These are phyloP conservation scores for Cremastinae sp. DNA, from an alignment of 2,888 invertebrate species.

Conservation along the genomic window DNA sequence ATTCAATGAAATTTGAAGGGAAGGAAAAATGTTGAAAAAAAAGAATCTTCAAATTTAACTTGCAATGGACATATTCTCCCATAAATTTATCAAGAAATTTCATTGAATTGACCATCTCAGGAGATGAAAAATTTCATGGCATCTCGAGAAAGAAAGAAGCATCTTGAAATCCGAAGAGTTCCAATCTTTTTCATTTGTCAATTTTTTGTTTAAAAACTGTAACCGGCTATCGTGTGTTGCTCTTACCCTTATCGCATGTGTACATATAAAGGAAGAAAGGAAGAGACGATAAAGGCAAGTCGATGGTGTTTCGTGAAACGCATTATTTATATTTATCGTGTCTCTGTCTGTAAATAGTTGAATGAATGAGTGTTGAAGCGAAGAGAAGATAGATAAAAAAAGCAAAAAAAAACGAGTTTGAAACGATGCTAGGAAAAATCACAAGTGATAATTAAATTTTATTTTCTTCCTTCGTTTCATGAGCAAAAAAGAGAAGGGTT, in stretches of 20 bases:
- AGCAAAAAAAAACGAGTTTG: neutral
- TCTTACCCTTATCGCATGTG: slow-evolving; percentile 42
- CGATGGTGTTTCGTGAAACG: slow-evolving; percentile 29
- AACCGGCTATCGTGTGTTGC: slow-evolving; percentile 30
- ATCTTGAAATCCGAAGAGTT: neutral
- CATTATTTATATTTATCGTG: slow-evolving; percentile 49
- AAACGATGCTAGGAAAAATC: slow-evolving; percentile 8
- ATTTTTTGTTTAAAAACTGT: slow-evolving; percentile 13
- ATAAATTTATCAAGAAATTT: too few species aligned
- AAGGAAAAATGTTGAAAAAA: neutral
- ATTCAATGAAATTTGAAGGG: neutral
- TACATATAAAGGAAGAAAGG: slow-evolving; percentile 45
- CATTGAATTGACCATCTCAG: too few species aligned
- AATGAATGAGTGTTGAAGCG: slow-evolving; percentile 31
- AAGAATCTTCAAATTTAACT: too few species aligned
- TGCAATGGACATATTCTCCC: too few species aligned
- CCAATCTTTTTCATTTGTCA: slow-evolving; percentile 6
- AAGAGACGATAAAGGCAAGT: slow-evolving; percentile 26
- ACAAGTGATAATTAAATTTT: slow-evolving; percentile 49
- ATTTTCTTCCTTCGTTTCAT: slow-evolving; percentile 32
- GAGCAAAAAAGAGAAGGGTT: slow-evolving; percentile 14
- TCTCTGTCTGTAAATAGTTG: slow-evolving; percentile 55
- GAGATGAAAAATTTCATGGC: too few species aligned
- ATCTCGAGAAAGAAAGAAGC: slow-evolving; percentile 4
- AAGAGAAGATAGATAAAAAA: slow-evolving; percentile 19